Base-by-base conservation (phyloP, 2,113 vertebrate genomes). In the Spilogale gracilis region DNA sequence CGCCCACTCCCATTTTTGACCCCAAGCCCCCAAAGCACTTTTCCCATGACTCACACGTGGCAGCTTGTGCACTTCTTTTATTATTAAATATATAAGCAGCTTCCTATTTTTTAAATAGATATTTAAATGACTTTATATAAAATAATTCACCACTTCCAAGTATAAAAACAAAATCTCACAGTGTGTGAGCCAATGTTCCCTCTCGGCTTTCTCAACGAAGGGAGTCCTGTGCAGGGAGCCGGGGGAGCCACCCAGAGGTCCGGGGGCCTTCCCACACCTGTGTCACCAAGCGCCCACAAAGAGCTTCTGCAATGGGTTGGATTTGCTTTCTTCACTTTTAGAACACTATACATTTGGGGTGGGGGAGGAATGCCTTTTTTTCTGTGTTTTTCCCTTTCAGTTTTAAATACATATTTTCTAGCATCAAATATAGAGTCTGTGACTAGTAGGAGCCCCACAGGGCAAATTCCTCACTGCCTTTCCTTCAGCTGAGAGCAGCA, bases 81-180 rank as follows among this genome's bases (percentile, higher is more conserved):
- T 98, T 98, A 98, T 99, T 98, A 98, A 99, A 99, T 98, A 99
- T 98, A 98, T 98, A 98, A 96, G 98, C 85, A 96, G 96, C 86
- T 98, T 98, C 93, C 98, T 98, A 97, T 98, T 96, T 95, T 98
- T 99, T 99, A 99, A 99, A 99, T 99, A 99, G 97, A 99, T 63
- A 98, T 98, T 98, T 98, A 98, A 98, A 99, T 98, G 98, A 98
- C 98, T 98, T 99, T 97, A 92, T 99, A 99, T 98, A 99, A 99
- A 99, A 99, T 98, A 99, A 98, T 98, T 98, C 98, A 98, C 96
- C 97, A 97, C 98, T 98, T 99, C 93, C 89, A 98, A 96, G 95
- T 94, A 98, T 98, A 99, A 98, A 96, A 98, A 99, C 97, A 91
- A 91, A 95, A 65, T 96, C 98, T 98, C 98, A 98, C 98, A 98